phyloP scores from a whole-genome alignment of 1,140 invertebrate species.

The Hylyphantes graminicola region DNA sequence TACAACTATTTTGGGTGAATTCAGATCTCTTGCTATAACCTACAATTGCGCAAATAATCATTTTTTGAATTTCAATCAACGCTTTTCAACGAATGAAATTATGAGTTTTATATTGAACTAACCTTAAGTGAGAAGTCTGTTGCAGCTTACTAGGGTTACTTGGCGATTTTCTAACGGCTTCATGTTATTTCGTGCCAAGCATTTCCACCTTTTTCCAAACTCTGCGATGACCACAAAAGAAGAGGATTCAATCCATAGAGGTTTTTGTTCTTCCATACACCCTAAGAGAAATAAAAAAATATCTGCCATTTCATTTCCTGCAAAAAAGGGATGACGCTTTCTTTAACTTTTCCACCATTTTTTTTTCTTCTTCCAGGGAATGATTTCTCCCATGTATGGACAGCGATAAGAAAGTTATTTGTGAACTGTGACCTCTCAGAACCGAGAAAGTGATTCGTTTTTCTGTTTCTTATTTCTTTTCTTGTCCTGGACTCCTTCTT shows the following conservation, averaged over 20 bases:
- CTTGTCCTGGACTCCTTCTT: background rate
- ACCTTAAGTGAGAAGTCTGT: no score
- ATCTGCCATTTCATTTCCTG: constrained; percentile 21
- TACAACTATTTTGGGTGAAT: no score
- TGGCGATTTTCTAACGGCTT: no score
- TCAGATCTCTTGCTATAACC: no score
- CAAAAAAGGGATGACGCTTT: background rate
- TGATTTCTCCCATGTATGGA: constrained; percentile 8
- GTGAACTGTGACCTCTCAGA: constrained; percentile 21
- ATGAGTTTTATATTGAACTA: no score
- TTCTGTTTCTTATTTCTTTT: background rate
- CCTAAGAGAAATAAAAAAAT: background rate
- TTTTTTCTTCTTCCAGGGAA: constrained; percentile 4
- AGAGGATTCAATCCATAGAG: no score
- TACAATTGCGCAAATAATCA: no score
- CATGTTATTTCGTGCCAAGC: background rate
- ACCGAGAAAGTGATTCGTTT: background rate
- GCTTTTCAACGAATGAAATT: no score
- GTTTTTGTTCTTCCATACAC: no score
- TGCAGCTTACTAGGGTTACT: no score
- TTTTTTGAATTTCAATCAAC: no score
- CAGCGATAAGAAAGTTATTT: constrained; percentile 46
- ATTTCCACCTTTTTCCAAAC: constrained; percentile 15
- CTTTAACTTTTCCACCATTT: background rate
- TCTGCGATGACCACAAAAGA: background rate